Evolutionary conservation across 2,113 vertebrate genomes (phyloP).

Genomic region (Paradisaea rubra): DNA sequence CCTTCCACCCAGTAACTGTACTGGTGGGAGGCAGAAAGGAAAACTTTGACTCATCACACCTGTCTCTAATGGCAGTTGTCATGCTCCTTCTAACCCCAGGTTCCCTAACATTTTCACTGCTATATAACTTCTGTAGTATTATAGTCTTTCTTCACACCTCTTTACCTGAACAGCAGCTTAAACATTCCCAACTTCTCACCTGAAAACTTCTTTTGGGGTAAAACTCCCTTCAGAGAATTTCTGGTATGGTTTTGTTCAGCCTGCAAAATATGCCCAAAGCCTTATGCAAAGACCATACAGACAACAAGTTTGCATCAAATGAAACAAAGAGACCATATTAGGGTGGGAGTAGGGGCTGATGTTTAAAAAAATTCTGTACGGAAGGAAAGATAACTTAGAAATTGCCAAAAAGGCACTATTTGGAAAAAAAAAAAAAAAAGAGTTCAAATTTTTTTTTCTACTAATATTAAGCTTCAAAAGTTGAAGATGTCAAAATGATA

Average conservation of each 20-base stretch:
- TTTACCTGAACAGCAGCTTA: background rate
- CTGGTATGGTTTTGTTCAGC: background rate
- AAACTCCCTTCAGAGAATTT: background rate
- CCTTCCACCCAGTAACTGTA: background rate
- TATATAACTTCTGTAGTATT: background rate
- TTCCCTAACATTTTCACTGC: background rate
- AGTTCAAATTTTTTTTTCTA: background rate
- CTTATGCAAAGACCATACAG: background rate
- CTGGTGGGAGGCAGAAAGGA: background rate
- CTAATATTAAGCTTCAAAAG: background rate
- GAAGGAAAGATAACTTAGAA: background rate
- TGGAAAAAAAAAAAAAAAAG: background rate
- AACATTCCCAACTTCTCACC: background rate
- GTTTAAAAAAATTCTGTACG: background rate
- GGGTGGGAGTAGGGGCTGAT: background rate
- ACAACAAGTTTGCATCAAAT: background rate
- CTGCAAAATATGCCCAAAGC: background rate
- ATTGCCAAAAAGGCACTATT: background rate
- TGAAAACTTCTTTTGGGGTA: background rate
- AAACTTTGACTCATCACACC: background rate
- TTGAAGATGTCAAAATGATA: background rate
- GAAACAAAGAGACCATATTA: background rate
- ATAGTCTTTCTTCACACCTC: background rate
- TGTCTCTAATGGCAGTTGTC: background rate
- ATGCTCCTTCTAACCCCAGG: background rate